phyloP scores from a whole-genome alignment of 2,797 vertebrate species.

The Typhlichthys subterraneus region DNA sequence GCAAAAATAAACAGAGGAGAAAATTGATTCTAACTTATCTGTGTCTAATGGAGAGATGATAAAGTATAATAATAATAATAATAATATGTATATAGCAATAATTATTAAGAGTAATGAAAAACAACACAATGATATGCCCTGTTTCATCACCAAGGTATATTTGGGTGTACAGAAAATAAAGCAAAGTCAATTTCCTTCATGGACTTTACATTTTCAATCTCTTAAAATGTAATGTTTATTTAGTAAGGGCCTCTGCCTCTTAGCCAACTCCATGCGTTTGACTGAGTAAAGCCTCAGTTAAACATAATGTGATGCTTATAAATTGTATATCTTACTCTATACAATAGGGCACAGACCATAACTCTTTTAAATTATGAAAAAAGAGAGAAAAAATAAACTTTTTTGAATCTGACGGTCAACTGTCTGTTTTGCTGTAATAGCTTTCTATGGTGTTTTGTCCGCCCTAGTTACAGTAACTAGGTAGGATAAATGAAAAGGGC shows the following conservation, averaged over 20 bases:
- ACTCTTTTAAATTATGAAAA: too few relatives aligned
- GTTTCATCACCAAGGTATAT: constrained; percentile 8
- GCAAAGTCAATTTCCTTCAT: constrained; percentile 26
- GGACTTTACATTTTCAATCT: constrained; percentile 33
- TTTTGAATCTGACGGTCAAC: too few relatives aligned
- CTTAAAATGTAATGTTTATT: constrained; percentile 34
- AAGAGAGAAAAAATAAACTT: too few relatives aligned
- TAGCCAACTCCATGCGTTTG: constrained; percentile 32
- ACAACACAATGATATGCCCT: constrained; percentile 15
- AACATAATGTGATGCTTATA: constrained; percentile 46
- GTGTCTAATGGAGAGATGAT: constrained; percentile 36
- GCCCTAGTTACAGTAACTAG: too few relatives aligned
- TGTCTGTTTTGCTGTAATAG: too few relatives aligned
- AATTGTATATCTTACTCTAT: background rate
- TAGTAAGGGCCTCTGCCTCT: constrained; percentile 51
- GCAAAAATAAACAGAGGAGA: constrained; percentile 23
- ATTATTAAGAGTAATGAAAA: constrained; percentile 33
- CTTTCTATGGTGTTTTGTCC: too few relatives aligned
- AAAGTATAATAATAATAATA: constrained; percentile 16
- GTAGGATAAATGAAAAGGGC: too few relatives aligned
- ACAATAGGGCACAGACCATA: too few relatives aligned
- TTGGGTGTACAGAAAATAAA: constrained; percentile 22
- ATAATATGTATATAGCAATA: constrained; percentile 10
- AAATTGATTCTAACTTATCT: constrained; percentile 32
- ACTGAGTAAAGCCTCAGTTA: constrained; percentile 40